Base-by-base conservation (phyloP, 2,113 vertebrate species). In the Turdus rufiventris region DNA sequence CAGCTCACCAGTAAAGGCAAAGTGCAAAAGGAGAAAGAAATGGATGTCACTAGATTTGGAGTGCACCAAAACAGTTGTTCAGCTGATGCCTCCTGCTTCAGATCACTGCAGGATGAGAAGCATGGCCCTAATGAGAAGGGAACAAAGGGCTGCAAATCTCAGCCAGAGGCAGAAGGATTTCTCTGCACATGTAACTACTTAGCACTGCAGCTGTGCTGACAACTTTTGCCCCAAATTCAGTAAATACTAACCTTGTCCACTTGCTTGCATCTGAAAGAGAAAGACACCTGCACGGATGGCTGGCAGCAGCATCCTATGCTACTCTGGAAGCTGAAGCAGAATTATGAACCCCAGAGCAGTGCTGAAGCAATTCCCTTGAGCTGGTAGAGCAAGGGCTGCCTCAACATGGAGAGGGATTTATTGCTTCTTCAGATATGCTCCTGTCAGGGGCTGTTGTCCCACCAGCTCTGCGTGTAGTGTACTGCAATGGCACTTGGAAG, bases 11-110 rank as follows among this genome's bases (percentile, higher is more conserved):
- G 50, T 36, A 85, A 78, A 50, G 58, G 42, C 29, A 73, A 86
- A 89, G 45, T 21, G 9, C 1, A 8, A 45, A 63, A 76, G 25
- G 8, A 83, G 18, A 79, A 87, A 58, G 38, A 74, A 62, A 50
- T 51, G 0, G 6, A 10, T 14, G 18, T 68, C 38, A 14, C 4
- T 14, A 5, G 2, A 24, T 85, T 58, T 75, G 51, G 67, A 76
- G 70, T 1, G 17, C 80, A 42, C 17, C 42, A 61, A 85, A 91
- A 53, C 1, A 26, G 53, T 67, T 6, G 0, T 36, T 91, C 26
- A 70, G 53, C 36, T 0, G 0, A 34, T 50, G 57, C 33, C 34
- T 95, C 48, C 50, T 0, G 0, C 72, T 54, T 21, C 13, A 61
- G 48, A 71, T 24, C 3, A 8, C 51, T 78, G 40, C 53, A 51